These are phyloP conservation scores for Carduelis carduelis DNA, from an alignment of 2,797 vertebrate species.

Conservation along the genomic window DNA sequence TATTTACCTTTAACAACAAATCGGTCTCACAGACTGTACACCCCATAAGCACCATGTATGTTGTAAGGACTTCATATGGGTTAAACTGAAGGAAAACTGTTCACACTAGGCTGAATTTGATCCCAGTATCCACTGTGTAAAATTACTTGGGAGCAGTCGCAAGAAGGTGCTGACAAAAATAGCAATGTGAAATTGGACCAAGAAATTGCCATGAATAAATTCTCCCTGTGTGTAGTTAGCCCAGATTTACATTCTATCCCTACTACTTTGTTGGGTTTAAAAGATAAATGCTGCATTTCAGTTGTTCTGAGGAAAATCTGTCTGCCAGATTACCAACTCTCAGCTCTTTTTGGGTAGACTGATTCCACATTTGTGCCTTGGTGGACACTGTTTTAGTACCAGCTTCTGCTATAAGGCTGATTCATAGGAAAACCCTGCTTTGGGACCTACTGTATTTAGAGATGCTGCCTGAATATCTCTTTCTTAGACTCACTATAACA, in stretches of 20 bases:
- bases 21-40: background rate
- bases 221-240: background rate
- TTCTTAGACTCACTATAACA: background rate
- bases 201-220: background rate
- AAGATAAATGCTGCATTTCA: background rate
- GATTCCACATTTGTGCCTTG: background rate
- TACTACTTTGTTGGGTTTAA: background rate
- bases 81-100: background rate
- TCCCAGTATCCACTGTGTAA: background rate
- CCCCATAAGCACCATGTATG: background rate
- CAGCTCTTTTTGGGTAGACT: background rate
- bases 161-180: background rate
- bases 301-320: background rate
- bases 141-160: background rate
- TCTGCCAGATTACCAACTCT: background rate
- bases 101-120: background rate
- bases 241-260: background rate
- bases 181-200: background rate
- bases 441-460: background rate
- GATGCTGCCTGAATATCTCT: background rate
- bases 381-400: background rate
- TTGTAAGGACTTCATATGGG: background rate
- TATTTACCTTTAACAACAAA: background rate
- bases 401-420: background rate
- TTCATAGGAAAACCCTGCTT: background rate